phyloP scores from a whole-genome alignment of 2,797 vertebrate species.

The Danio jaintianensis region DNA sequence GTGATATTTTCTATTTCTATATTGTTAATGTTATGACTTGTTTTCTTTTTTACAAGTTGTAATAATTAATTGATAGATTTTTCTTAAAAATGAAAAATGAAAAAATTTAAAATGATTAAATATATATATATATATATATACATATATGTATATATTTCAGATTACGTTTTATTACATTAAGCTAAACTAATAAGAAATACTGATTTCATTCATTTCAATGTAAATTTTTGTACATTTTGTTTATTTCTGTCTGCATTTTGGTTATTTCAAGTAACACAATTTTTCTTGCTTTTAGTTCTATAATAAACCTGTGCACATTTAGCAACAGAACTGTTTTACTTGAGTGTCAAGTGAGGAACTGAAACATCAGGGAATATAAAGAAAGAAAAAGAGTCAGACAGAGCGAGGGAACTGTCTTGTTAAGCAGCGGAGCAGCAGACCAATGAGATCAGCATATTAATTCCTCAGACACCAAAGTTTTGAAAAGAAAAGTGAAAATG shows the following conservation, averaged over 20 bases:
- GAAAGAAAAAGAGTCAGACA: not conserved
- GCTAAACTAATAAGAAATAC: not conserved
- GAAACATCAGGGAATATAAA: conserved; percentile 11
- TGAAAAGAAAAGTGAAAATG: not conserved
- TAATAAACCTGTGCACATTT: not conserved
- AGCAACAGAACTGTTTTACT: not conserved
- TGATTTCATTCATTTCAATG: not conserved
- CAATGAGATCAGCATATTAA: conserved; percentile 7
- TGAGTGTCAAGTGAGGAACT: conserved; percentile 1
- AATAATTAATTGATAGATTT: not conserved
- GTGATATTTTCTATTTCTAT: not conserved
- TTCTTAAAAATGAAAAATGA: too few relatives aligned
- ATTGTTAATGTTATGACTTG: not conserved
- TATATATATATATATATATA: not conserved
- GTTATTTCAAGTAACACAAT: not conserved
- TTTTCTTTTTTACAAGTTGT: not conserved
- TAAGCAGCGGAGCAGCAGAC: conserved; percentile 16
- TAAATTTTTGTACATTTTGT: too few relatives aligned
- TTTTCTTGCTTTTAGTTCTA: not conserved
- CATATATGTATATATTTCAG: too few relatives aligned
- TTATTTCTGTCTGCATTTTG: not conserved
- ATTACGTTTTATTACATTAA: not conserved
- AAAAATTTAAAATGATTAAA: too few relatives aligned
- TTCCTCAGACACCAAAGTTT: not conserved
- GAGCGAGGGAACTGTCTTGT: conserved; percentile 12